These are phyloP conservation scores for Xiphorhynchus elegans DNA, from an alignment of 2,113 vertebrate species.

Conservation along the genomic window DNA sequence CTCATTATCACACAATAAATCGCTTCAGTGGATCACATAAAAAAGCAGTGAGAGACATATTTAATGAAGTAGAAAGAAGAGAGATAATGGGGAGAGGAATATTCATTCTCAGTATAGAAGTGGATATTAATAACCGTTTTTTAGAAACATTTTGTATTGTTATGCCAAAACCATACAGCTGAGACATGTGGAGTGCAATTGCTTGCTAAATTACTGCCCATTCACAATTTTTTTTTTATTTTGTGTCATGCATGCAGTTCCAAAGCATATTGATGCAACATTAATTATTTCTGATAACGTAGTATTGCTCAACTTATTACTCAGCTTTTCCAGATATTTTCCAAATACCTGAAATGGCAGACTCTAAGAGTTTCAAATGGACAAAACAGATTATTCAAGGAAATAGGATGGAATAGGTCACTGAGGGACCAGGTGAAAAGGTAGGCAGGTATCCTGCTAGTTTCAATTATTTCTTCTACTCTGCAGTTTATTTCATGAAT, in stretches of 20 bases:
- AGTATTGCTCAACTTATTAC: neutral
- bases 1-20: neutral
- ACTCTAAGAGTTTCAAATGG: neutral
- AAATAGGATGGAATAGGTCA: neutral
- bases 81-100: neutral
- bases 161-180: neutral
- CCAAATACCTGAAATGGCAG: neutral
- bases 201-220: neutral
- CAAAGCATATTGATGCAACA: neutral
- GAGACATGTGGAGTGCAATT: neutral
- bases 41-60: neutral
- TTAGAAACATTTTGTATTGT: neutral
- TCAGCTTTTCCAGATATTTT: neutral
- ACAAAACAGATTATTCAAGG: neutral
- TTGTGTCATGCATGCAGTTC: neutral
- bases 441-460: neutral
- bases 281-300: neutral
- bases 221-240: neutral
- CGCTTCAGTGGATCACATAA: neutral
- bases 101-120: neutral
- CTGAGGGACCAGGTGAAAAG: neutral
- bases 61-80: neutral
- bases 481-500: neutral
- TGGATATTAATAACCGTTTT: neutral
- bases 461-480: neutral